These are phyloP conservation scores for Phalacrocorax carbo DNA, from an alignment of 2,113 vertebrate genomes.

Conservation along the genomic window DNA sequence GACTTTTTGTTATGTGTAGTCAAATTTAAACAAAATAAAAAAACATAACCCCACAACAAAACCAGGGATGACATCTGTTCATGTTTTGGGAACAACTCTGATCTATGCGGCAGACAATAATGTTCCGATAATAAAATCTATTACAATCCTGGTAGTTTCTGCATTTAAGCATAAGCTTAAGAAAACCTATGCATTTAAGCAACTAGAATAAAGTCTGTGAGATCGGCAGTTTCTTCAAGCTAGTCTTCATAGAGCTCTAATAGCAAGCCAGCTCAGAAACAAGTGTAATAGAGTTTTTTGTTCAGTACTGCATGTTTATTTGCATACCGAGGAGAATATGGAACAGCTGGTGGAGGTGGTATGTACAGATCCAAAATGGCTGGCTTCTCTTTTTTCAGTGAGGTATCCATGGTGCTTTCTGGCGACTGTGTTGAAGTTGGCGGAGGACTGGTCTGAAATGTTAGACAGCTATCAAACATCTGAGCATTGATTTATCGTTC, in stretches of 20 bases:
- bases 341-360: slow-evolving; percentile 86
- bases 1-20: background rate
- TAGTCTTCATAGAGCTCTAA: background rate
- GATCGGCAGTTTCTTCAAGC: background rate
- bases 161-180: background rate
- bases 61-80: background rate
- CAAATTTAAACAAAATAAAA: background rate
- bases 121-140: background rate
- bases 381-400: slow-evolving; percentile 82
- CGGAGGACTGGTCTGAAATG: slow-evolving; percentile 73
- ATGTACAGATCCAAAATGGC: slow-evolving; percentile 89
- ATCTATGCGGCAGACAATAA: background rate
- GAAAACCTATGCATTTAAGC: background rate
- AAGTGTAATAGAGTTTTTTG: background rate
- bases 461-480: background rate
- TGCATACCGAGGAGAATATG: slow-evolving; percentile 86
- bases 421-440: slow-evolving; percentile 71
- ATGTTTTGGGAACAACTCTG: background rate
- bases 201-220: background rate
- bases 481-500: background rate
- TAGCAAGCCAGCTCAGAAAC: background rate
- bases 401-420: slow-evolving; percentile 74
- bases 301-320: background rate
- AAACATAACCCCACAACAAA: background rate
- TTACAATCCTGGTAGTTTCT: background rate